Evolutionary conservation across 92 coral and sea anemone species (phyloP).

Genomic region (Blastomussa wellsi): DNA sequence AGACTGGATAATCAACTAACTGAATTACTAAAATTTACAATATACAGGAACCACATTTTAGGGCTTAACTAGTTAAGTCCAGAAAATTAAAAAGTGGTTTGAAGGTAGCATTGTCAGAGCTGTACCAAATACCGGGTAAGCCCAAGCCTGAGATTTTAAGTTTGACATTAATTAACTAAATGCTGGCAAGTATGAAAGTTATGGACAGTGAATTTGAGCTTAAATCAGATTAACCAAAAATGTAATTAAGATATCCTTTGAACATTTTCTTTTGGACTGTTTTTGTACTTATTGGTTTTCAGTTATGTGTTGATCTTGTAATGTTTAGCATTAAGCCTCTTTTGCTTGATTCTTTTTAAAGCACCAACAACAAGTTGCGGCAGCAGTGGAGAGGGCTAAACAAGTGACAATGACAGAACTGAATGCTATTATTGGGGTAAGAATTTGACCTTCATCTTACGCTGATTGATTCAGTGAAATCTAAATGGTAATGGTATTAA

Average conservation of each 20-base stretch:
- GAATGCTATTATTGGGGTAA: conserved; percentile 98
- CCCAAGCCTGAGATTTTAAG: neutral
- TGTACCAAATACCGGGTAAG: neutral
- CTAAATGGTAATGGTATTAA: conserved; percentile 9
- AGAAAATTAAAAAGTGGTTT: no score
- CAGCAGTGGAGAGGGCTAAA: conserved; percentile 98
- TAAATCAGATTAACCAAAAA: neutral
- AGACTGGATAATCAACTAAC: neutral
- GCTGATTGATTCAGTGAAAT: neutral
- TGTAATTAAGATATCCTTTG: neutral
- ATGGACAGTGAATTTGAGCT: neutral
- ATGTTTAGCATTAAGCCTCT: conserved; percentile 24
- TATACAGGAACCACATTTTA: no score
- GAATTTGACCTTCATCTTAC: conserved; percentile 15
- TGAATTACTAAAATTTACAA: neutral
- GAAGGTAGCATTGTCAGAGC: neutral
- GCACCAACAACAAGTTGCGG: conserved; percentile 99
- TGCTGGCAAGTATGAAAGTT: neutral
- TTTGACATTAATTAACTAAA: neutral
- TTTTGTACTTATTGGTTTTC: conserved; percentile 6
- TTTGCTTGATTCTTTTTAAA: conserved; percentile 35
- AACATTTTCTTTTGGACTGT: neutral
- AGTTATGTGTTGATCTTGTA: conserved; percentile 12
- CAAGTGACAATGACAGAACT: conserved; percentile 99
- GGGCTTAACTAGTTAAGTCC: no score